Evolutionary conservation across 2,797 vertebrate species (phyloP).

Genomic region (Sciurus carolinensis): DNA sequence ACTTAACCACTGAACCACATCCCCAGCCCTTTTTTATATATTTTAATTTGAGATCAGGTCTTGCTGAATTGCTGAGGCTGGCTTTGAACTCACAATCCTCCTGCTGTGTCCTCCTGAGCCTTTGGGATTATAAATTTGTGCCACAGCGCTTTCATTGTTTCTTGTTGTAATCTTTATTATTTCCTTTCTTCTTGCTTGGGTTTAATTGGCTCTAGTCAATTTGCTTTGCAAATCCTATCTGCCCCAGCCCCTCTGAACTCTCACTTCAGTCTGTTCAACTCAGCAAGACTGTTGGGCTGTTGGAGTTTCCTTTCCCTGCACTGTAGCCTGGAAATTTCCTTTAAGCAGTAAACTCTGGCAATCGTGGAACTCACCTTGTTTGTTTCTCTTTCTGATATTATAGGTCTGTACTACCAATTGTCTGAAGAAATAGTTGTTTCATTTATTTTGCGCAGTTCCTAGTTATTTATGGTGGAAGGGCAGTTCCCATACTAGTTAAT

Average conservation of each 20-base stretch:
- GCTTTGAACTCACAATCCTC: too few relatives aligned
- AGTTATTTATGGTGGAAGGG: background rate
- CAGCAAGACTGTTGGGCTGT: background rate
- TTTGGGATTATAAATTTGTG: too few relatives aligned
- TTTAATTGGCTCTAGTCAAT: background rate
- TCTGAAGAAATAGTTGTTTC: slow-evolving; percentile 1
- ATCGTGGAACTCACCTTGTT: background rate
- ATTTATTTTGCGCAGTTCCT: slow-evolving; percentile 27
- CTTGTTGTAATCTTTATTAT: background rate
- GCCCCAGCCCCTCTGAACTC: background rate
- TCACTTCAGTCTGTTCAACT: background rate
- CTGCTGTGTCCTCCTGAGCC: too few relatives aligned
- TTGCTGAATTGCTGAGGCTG: too few relatives aligned
- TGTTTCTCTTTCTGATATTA: background rate
- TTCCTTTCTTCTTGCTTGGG: slow-evolving; percentile 8
- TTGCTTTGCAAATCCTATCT: slow-evolving; percentile 33
- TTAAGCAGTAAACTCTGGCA: background rate
- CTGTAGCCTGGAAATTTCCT: slow-evolving; percentile 51
- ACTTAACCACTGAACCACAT: too few relatives aligned
- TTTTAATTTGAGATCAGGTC: too few relatives aligned
- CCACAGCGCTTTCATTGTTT: background rate
- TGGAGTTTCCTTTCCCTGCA: background rate
- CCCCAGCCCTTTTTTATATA: too few relatives aligned
- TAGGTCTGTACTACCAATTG: background rate
- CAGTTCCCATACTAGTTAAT: slow-evolving; percentile 25